phyloP scores from a whole-genome alignment of 2,888 invertebrate species.

The Chorisops tibialis region DNA sequence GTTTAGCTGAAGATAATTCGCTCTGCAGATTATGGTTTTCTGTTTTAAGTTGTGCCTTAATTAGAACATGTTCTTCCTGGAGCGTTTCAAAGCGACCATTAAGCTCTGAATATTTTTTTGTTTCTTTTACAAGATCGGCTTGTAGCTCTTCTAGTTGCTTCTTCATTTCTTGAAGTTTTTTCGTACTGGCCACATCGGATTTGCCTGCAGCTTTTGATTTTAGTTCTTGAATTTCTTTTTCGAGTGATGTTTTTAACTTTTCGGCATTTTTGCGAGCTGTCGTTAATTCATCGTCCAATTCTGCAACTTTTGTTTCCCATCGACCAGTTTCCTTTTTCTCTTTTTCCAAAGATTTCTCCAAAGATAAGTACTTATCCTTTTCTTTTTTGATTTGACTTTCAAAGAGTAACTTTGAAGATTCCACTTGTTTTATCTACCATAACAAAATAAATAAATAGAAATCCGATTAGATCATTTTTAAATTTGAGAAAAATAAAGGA shows the following conservation, averaged over 20 bases:
- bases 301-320: slow-evolving; percentile 62
- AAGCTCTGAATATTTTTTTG: slow-evolving; percentile 73
- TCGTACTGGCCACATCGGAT: slow-evolving; percentile 62
- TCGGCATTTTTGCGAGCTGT: slow-evolving; percentile 64
- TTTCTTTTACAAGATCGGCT: slow-evolving; percentile 63
- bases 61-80: slow-evolving; percentile 80
- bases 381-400: slow-evolving; percentile 54
- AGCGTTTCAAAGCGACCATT: slow-evolving; percentile 78
- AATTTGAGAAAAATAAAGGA: neutral
- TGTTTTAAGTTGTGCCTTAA: slow-evolving; percentile 75
- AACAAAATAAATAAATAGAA: slow-evolving; percentile 6
- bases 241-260: slow-evolving; percentile 63
- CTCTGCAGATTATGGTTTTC: slow-evolving; percentile 76
- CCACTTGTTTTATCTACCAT: slow-evolving; percentile 55
- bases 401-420: slow-evolving; percentile 50
- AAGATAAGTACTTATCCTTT: slow-evolving; percentile 51
- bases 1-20: slow-evolving; percentile 43
- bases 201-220: slow-evolving; percentile 60
- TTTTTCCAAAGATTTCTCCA: slow-evolving; percentile 64
- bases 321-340: slow-evolving; percentile 62
- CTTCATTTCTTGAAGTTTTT: slow-evolving; percentile 62
- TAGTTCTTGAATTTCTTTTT: slow-evolving; percentile 73
- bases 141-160: slow-evolving; percentile 61
- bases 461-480: neutral
- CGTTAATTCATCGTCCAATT: slow-evolving; percentile 58